Evolutionary conservation across 2,113 vertebrate species (phyloP), one percentile per base, ranked within the genome.

Genomic region (Grantiella picta): DNA sequence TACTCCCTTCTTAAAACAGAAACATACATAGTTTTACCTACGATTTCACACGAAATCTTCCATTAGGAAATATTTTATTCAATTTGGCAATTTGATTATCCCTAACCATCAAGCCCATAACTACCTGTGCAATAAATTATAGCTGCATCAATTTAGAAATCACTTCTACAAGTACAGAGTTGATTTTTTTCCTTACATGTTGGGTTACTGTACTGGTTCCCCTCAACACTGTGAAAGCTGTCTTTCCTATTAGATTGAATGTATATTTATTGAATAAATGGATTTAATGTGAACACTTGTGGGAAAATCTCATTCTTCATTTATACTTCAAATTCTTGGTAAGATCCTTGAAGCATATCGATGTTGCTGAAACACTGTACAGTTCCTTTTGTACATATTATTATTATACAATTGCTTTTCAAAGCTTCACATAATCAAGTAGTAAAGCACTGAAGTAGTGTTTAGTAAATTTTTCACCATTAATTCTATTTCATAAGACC

Each of bases 381-480:
- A 33, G 75, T 84, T 92, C 54, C 60, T 85, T 94, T 95, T 78
- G 47, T 77, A 90, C 19, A 33, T 59, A 81, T 73, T 82, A 97
- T 87, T 86, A 93, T 60, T 40, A 64, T 59, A 86, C 47, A 60
- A 93, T 90, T 92, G 90, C 78, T 92, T 94, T 93, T 94, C 79
- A 79, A 90, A 92, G 82, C 69, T 88, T 83, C 79, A 89, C 75
- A 82, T 93, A 82, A 93, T 91, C 53, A 92, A 89, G 53, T 19
- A 94, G 65, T 28, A 91, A 92, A 89, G 65, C 73, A 77, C 1
- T 92, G 78, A 92, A 86, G 56, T 31, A 91, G 53, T 81, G 24
- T 95, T 96, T 85, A 91, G 86, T 77, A 93, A 80, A 80, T 90
- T 91, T 96, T 95, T 87, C 65, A 92, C 35, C 36, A 87, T 89